A percentile compares a stretch with the other conserved stretches of the same genome.
phyloP scores from a whole-genome alignment of 2,888 invertebrate species.

The Dysmachus trigonus region DNA sequence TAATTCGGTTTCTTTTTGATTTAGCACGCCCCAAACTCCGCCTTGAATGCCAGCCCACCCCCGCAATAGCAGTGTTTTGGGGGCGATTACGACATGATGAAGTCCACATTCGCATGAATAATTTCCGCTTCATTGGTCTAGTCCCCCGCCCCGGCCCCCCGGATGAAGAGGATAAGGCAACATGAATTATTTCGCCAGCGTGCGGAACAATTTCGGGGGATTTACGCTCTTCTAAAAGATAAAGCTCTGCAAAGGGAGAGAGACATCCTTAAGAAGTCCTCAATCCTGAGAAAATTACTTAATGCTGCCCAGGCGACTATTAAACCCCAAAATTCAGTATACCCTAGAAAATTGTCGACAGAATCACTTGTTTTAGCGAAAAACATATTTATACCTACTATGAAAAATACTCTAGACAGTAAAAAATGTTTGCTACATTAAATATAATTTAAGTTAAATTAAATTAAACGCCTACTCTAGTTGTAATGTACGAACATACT shows the following conservation, averaged over 20 bases:
- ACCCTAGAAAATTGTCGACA: background rate
- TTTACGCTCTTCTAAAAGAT: background rate
- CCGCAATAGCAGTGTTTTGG: background rate
- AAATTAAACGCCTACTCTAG: too few species aligned
- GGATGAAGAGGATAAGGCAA: background rate
- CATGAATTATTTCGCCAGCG: background rate
- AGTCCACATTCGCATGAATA: background rate
- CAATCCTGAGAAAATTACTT: background rate
- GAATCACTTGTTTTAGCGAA: background rate
- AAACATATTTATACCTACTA: background rate
- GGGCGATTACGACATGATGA: background rate
- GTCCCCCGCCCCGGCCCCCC: too few species aligned
- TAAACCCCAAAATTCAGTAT: background rate
- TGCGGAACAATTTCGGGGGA: background rate
- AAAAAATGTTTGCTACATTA: too few species aligned
- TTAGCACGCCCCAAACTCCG: background rate
- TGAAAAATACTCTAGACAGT: too few species aligned
- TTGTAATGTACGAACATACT: too few species aligned
- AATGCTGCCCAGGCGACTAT: background rate
- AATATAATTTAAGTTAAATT: too few species aligned
- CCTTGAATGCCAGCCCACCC: background rate
- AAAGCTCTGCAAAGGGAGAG: background rate
- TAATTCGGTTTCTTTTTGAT: conserved; percentile 32
- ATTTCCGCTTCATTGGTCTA: background rate
- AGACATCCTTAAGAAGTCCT: background rate